Base-by-base conservation (phyloP, 2,113 vertebrate species). In the Actinemys pallida region DNA sequence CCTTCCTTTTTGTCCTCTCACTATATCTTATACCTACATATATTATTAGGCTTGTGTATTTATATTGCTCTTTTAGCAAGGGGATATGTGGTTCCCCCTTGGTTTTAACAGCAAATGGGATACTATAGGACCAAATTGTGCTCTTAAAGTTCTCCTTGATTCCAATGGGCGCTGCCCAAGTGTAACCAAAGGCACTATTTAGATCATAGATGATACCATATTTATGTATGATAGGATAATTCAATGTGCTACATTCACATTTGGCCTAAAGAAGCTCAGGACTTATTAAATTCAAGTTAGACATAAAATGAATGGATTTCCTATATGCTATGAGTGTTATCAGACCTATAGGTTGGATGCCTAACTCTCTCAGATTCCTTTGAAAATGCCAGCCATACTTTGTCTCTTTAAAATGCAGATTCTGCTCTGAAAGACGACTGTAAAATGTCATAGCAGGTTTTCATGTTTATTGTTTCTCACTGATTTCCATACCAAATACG, bases 31-130 rank as follows among this genome's bases (percentile, higher is more conserved):
- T 50, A 91, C 29, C 83, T 89, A 91, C 29, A 62, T 35, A 85
- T 94, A 97, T 62, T 96, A 95, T 96, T 97, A 95, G 93, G 93
- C 45, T 97, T 83, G 95, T 95, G 79, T 6, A 5, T 81, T 80
- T 65, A 11, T 83, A 95, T 95, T 95, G 94, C 95, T 96, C 39
- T 86, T 90, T 59, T 91, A 96, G 93, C 88, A 94, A 95, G 94
- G 95, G 90, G 96, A 97, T 96, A 97, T 29, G 31, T 69, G 88
- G 90, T 95, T 72, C n/a, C 81, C 20, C 54, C 93, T 94, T 95
- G 94, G 89, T 91, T 94, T 97, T 6, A 2, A 52, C 72, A 94
- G 91, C 0, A 42, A 91, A 88, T 16, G 22, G 86, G 90, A 92
- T 86, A 94, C 83, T 42, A 4, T 1, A 2, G 91, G 86, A 49